phyloP scores from a whole-genome alignment of 2,888 invertebrate genomes.

The Chironomus riparius region DNA sequence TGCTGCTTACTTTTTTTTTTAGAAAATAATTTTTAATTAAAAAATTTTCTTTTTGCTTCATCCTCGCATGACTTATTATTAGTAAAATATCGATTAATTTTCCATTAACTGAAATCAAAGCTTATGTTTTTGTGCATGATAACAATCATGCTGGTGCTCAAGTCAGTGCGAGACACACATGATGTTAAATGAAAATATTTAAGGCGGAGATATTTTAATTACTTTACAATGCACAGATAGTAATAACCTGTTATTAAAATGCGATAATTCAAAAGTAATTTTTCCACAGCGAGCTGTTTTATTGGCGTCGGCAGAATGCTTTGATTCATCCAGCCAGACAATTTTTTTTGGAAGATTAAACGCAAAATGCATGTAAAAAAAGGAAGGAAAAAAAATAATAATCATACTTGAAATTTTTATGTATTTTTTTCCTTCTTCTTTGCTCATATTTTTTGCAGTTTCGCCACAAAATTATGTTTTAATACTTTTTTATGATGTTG shows the following conservation, averaged over 20 bases:
- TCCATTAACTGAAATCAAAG: not conserved
- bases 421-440: not conserved
- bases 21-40: conserved; percentile 3
- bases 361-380: not conserved
- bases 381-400: not conserved
- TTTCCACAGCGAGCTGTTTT: not conserved
- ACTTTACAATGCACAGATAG: conserved; percentile 5
- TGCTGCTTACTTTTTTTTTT: not conserved
- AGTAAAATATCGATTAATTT: not conserved
- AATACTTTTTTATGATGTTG: too few species aligned
- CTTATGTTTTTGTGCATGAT: not conserved
- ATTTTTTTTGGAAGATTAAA: conserved; percentile 7
- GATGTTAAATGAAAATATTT: not conserved
- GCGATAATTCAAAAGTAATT: not conserved
- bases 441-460: not conserved
- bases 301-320: not conserved
- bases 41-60: not conserved
- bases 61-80: not conserved
- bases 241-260: conserved; percentile 7
- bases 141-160: not conserved
- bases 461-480: too few species aligned
- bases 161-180: not conserved
- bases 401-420: not conserved
- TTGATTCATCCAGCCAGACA: not conserved
- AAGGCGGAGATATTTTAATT: conserved; percentile 8